phyloP scores from a whole-genome alignment of 2,113 vertebrate genomes.

The Archocentrus centrarchus region DNA sequence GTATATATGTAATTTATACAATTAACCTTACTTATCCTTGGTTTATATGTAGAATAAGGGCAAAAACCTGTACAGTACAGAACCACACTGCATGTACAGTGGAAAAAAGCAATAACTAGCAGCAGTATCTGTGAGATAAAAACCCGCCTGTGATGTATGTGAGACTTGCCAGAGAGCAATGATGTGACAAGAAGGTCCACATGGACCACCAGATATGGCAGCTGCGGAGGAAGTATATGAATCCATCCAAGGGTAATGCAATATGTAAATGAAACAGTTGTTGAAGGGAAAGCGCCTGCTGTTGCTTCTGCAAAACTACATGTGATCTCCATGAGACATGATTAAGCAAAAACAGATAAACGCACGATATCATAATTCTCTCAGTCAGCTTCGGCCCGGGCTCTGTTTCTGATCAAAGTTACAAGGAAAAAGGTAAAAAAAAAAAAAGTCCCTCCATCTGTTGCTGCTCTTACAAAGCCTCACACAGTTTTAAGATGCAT shows the following conservation, averaged over 20 bases:
- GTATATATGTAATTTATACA: background rate
- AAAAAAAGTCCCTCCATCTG: conserved; percentile 4
- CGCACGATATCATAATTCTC: background rate
- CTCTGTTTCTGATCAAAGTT: background rate
- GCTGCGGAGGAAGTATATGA: conserved; percentile 57
- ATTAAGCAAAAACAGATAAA: background rate
- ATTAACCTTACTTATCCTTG: background rate
- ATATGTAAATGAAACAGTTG: conserved; percentile 74
- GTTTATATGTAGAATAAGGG: background rate
- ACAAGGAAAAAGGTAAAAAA: background rate
- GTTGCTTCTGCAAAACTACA: conserved; percentile 47
- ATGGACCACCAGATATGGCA: conserved; percentile 35
- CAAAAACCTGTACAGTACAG: background rate
- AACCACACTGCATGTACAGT: background rate
- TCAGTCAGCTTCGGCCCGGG: background rate
- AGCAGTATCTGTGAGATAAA: conserved; percentile 28
- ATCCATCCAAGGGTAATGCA: conserved; percentile 66
- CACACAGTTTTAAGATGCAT: background rate
- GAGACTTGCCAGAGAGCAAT: conserved; percentile 50
- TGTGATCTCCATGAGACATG: conserved; percentile 29
- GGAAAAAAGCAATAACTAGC: conserved; percentile 1
- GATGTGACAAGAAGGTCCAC: conserved; percentile 59
- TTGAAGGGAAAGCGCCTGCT: conserved; percentile 46
- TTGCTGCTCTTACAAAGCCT: conserved; percentile 7
- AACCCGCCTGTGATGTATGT: conserved; percentile 8